Evolutionary conservation across 2,113 vertebrate genomes (phyloP).

Genomic region (Platysternon megacephalum): DNA sequence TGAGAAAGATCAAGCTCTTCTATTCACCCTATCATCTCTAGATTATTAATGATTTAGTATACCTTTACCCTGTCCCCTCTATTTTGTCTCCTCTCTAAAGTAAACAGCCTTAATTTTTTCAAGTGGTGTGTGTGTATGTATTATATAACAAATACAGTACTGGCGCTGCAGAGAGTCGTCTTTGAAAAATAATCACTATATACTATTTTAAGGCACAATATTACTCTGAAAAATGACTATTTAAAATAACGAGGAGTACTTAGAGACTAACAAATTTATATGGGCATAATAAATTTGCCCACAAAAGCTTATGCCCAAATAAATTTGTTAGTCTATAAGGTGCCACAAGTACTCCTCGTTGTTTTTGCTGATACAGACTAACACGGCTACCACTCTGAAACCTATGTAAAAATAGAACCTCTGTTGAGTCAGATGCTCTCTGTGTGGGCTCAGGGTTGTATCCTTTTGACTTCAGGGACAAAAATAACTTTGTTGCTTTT

Average conservation of each 20-base stretch:
- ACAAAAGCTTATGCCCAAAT: no score
- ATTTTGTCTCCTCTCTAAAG: background rate
- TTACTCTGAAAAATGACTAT: background rate
- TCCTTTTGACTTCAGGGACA: background rate
- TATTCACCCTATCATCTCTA: background rate
- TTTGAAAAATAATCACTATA: background rate
- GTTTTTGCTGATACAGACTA: no score
- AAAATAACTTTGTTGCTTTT: background rate
- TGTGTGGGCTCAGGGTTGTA: background rate
- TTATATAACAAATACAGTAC: background rate
- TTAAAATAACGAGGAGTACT: background rate
- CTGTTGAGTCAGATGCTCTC: background rate
- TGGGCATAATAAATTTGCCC: no score
- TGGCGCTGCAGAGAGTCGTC: background rate
- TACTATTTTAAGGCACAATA: background rate
- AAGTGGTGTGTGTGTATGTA: background rate
- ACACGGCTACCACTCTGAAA: no score
- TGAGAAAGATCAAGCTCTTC: background rate
- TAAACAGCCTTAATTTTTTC: background rate
- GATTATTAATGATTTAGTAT: background rate
- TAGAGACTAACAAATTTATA: no score
- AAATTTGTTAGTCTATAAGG: no score
- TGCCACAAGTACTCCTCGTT: no score
- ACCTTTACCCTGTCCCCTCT: background rate
- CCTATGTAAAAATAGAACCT: background rate